Conservation (phyloP, 2,113 vertebrate genomes). For the Ictalurus punctatus region DNA sequence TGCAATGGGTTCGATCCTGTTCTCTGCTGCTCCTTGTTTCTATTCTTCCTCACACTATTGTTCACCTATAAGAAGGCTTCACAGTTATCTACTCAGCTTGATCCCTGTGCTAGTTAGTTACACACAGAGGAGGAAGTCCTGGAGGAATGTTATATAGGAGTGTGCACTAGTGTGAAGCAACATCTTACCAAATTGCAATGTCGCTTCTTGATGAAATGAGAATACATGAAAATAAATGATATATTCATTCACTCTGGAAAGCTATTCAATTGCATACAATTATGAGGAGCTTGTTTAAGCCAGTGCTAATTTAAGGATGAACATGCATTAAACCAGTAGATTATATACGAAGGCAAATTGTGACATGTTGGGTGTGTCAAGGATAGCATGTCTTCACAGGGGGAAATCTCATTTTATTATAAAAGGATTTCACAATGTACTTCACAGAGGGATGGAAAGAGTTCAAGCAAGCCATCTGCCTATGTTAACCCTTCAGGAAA, state of each 20-base stretch:
- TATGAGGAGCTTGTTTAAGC: background rate
- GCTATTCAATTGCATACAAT: background rate
- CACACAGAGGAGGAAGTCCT: constrained; percentile 12
- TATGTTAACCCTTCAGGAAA: background rate
- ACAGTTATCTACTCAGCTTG: background rate
- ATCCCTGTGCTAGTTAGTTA: constrained; percentile 23
- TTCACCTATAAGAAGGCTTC: constrained; percentile 1
- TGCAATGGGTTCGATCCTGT: background rate
- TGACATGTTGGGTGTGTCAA: background rate
- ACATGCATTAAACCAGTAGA: background rate
- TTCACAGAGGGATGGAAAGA: background rate
- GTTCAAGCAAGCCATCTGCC: background rate
- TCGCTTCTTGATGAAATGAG: background rate
- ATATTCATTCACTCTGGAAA: constrained; percentile 7
- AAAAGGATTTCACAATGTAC: background rate
- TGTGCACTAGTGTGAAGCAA: constrained; percentile 4
- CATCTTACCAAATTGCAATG: background rate
- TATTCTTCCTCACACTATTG: background rate
- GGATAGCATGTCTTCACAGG: background rate
- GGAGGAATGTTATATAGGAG: constrained; percentile 6
- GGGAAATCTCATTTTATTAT: background rate
- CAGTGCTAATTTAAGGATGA: background rate
- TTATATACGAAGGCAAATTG: background rate
- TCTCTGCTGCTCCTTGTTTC: background rate
- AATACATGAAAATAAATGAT: background rate